phyloP scores from a whole-genome alignment of 2,113 vertebrate genomes.

The Anguilla rostrata region DNA sequence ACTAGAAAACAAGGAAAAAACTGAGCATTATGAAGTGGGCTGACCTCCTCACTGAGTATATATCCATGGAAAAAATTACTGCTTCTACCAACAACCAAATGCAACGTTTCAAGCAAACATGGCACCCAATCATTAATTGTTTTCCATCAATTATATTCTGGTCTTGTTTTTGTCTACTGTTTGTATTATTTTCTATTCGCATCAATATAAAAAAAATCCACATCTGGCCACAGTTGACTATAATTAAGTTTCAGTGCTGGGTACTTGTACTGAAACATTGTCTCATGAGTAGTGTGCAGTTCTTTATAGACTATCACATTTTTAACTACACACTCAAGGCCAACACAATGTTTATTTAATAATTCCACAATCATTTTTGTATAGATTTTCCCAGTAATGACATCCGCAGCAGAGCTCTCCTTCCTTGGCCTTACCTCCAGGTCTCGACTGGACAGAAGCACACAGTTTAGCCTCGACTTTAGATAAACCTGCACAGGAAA shows the following conservation, averaged over 20 bases:
- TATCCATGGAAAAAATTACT: no score
- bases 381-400: constrained; percentile 8
- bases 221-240: background rate
- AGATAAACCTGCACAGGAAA: constrained; percentile 57
- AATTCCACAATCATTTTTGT: background rate
- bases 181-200: no score
- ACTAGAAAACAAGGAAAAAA: no score
- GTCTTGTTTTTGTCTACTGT: no score
- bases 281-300: background rate
- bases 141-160: no score
- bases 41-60: no score
- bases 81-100: no score
- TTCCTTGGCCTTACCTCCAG: constrained; percentile 33
- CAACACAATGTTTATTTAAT: no score
- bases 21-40: no score
- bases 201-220: no score
- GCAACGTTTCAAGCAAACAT: no score
- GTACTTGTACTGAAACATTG: background rate
- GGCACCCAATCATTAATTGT: no score
- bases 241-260: background rate
- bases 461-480: constrained; percentile 71
- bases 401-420: background rate
- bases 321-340: background rate
- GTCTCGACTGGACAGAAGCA: constrained; percentile 60
- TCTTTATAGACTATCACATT: background rate